Base-by-base conservation (phyloP, 2,113 vertebrate species). In the Rhegmatorhina hoffmannsi region DNA sequence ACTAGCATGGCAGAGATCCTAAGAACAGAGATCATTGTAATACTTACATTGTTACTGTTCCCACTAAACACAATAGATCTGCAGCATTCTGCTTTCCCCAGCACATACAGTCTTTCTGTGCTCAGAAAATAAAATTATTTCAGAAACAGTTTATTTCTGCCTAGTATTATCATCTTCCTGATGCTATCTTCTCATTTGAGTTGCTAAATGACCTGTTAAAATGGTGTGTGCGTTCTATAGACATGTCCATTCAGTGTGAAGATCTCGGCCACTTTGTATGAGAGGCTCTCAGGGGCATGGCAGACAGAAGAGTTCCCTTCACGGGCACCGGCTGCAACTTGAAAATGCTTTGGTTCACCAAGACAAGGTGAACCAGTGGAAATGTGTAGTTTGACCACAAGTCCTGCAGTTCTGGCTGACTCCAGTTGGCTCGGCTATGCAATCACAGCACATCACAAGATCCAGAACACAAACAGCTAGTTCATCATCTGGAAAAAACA, bases 401-500 rank as follows among this genome's bases (percentile, higher is more conserved):
- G 40, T 73, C 36, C 46, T 92, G 59, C 58, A 58, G 13, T 34
- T 80, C 67, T 88, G 44, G 11, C 28, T 83, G 58, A 70, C 55
- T 69, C 34, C 72, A 92, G 40, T 36, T 88, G 79, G 36, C 50
- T 77, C 55, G 66, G 47, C 72, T 86, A 0, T 70, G 29, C 31
- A 75, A 55, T 58, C 95, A 79, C 49, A 90, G 29, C 75, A 83
- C 7, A 1, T 10, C 36, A 43, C 70, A 77, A 53, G 31, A 77
- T 86, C 81, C 82, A 93, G 93, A 91, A 87, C 23, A 75, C 26
- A 69, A 83, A 34, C 31, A 76, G 31, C 59, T 84, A 84, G 50
- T n/a, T 88, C 79, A 80, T 78, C 83, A 73, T 90, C 88, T 96
- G 90, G 86, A 93, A 92, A 87, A 96, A 85, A 16, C 40, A 53